A percentile compares a stretch with the other conserved stretches of the same genome.
These are phyloP conservation scores for Apaloderma vittatum DNA, from an alignment of 2,113 vertebrate genomes.

Conservation along the genomic window DNA sequence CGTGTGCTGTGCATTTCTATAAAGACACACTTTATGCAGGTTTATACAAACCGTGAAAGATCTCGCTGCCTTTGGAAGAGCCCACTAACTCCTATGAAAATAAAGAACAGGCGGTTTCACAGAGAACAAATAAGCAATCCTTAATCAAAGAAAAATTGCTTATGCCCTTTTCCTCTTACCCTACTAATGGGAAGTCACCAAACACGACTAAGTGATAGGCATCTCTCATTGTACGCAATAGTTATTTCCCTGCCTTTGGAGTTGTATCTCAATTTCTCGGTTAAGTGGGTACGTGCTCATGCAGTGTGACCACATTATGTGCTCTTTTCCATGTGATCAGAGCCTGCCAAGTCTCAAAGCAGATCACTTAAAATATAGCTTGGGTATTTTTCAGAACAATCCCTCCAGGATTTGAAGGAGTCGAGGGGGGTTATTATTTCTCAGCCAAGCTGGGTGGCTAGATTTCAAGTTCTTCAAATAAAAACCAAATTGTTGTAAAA, in stretches of 20 bases:
- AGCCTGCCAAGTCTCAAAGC: conserved; percentile 26
- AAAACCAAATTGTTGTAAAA: background rate
- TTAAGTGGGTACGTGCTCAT: background rate
- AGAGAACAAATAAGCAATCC: background rate
- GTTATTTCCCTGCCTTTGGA: background rate
- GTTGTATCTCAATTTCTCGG: background rate
- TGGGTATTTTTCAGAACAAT: conserved; percentile 23
- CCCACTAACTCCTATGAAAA: background rate
- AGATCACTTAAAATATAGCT: conserved; percentile 2
- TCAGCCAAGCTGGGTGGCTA: background rate
- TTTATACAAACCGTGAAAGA: background rate
- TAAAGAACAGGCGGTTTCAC: background rate
- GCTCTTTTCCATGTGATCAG: background rate
- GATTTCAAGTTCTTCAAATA: background rate
- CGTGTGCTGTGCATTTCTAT: background rate
- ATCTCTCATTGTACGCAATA: background rate
- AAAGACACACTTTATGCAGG: background rate
- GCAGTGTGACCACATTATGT: background rate
- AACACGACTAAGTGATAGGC: background rate
- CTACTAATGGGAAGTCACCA: background rate
- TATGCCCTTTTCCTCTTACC: background rate
- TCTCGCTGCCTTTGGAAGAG: background rate
- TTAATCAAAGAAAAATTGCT: conserved; percentile 24
- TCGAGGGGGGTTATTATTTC: background rate
- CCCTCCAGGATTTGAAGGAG: background rate